Conservation (phyloP, 2,888 invertebrate genomes). For the Caenorhabditis sp. region DNA sequence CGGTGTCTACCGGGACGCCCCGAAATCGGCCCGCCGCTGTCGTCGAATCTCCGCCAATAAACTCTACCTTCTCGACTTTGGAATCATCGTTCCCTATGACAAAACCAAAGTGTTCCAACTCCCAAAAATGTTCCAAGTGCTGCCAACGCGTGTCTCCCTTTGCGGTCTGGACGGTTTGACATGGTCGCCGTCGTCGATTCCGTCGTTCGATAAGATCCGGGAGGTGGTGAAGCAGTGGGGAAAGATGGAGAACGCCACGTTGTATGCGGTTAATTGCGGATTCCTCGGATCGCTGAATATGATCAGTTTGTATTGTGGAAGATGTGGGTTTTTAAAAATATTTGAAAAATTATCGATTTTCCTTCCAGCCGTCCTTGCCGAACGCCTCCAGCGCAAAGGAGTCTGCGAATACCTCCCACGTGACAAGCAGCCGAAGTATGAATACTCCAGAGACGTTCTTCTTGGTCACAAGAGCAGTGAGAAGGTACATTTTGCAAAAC, state of each 20-base stretch:
- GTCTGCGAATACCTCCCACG: conserved; percentile 49
- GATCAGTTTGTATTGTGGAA: conserved; percentile 41
- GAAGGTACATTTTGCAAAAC: conserved; percentile 22
- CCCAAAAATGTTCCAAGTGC: conserved; percentile 37
- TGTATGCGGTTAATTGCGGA: conserved; percentile 28
- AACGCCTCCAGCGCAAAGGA: conserved; percentile 52
- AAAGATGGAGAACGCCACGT: conserved; percentile 9
- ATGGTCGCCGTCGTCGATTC: conserved; percentile 41
- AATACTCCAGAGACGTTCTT: conserved; percentile 43
- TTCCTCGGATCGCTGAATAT: conserved; percentile 43
- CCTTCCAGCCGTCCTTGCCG: conserved; percentile 47
- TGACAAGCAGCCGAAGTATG: conserved; percentile 1
- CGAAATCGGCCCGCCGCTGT: conserved; percentile 9
- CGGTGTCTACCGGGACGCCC: conserved; percentile 22
- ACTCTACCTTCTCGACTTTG: conserved; percentile 47
- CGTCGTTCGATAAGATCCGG: conserved; percentile 55
- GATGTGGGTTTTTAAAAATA: conserved; percentile 19
- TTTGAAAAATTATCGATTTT: neutral
- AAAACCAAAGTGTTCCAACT: conserved; percentile 41
- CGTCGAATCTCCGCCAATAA: conserved; percentile 40
- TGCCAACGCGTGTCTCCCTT: conserved; percentile 42
- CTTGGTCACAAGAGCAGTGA: conserved; percentile 19
- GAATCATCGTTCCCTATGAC: conserved; percentile 34
- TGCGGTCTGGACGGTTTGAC: conserved; percentile 54
- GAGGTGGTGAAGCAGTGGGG: conserved; percentile 56